Evolutionary conservation across 1,140 invertebrate genomes (phyloP).

Genomic region (Laupala kohalensis): DNA sequence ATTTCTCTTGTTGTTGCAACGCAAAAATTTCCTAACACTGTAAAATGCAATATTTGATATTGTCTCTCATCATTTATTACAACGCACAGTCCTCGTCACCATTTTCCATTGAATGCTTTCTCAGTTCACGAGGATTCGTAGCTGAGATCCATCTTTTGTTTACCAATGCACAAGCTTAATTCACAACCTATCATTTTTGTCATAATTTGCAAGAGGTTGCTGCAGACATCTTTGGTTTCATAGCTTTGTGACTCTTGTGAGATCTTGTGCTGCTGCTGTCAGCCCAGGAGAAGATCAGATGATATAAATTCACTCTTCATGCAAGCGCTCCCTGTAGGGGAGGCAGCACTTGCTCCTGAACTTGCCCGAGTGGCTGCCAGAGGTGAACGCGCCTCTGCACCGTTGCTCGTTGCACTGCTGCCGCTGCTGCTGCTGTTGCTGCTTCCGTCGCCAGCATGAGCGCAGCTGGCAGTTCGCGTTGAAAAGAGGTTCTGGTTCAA

Average conservation of each 20-base stretch:
- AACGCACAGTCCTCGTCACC: not conserved
- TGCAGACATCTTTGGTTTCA: slow-evolving; percentile 8
- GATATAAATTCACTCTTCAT: slow-evolving; percentile 32
- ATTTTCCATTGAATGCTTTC: not conserved
- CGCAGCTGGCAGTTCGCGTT: slow-evolving; percentile 1
- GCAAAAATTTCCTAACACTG: not conserved
- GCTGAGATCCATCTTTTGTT: not conserved
- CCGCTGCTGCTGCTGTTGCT: slow-evolving; percentile 21
- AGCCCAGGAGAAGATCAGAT: slow-evolving; percentile 3
- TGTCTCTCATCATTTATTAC: not conserved
- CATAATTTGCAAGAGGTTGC: not conserved
- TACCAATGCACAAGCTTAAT: not conserved
- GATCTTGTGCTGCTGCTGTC: slow-evolving; percentile 1
- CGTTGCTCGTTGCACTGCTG: slow-evolving; percentile 4
- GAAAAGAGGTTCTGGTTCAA: slow-evolving; percentile 7
- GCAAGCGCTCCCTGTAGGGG: slow-evolving; percentile 55
- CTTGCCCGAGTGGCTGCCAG: slow-evolving; percentile 54
- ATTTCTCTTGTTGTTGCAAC: too few species aligned
- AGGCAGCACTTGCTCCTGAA: slow-evolving; percentile 52
- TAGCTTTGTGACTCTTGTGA: slow-evolving; percentile 3
- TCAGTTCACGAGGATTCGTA: not conserved
- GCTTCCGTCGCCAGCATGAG: slow-evolving; percentile 22
- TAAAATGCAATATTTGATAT: not conserved
- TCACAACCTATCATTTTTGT: not conserved
- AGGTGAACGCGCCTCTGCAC: slow-evolving; percentile 41